These are phyloP conservation scores for Leptinotarsa peninsularis DNA, from an alignment of 2,888 invertebrate genomes.

Conservation along the genomic window DNA sequence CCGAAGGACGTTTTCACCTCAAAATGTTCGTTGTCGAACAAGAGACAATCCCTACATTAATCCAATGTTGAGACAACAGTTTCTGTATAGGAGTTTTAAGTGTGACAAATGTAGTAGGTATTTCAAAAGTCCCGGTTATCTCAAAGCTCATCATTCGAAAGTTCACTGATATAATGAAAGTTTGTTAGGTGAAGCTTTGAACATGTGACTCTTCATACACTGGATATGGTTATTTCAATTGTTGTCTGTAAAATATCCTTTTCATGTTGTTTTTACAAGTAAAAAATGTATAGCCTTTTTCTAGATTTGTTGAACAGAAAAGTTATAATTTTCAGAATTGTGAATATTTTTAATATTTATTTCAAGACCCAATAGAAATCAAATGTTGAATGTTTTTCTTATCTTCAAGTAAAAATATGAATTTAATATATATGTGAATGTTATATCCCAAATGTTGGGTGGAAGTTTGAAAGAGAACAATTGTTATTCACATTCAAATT, in stretches of 20 bases:
- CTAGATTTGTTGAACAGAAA: no score
- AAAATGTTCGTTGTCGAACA: constrained; percentile 61
- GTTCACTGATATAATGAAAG: constrained; percentile 54
- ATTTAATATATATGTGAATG: neutral
- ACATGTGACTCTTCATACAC: neutral
- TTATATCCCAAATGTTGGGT: neutral
- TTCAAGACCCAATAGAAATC: no score
- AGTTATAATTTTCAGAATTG: no score
- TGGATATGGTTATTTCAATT: neutral
- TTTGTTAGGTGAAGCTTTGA: neutral
- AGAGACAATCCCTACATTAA: constrained; percentile 64
- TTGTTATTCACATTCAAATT: no score
- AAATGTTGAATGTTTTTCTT: neutral
- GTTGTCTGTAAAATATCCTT: neutral
- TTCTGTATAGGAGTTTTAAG: constrained; percentile 62
- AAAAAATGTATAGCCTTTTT: no score
- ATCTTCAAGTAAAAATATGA: neutral
- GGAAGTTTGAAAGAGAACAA: neutral
- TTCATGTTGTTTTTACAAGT: no score
- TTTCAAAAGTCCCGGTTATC: constrained; percentile 65
- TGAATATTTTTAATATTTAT: no score
- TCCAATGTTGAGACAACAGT: constrained; percentile 63
- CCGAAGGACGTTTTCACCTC: constrained; percentile 55
- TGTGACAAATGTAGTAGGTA: constrained; percentile 63
- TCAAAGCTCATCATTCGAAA: constrained; percentile 64